These are phyloP conservation scores for Geotrypetes seraphini DNA, from an alignment of 2,797 vertebrate genomes.

Conservation along the genomic window DNA sequence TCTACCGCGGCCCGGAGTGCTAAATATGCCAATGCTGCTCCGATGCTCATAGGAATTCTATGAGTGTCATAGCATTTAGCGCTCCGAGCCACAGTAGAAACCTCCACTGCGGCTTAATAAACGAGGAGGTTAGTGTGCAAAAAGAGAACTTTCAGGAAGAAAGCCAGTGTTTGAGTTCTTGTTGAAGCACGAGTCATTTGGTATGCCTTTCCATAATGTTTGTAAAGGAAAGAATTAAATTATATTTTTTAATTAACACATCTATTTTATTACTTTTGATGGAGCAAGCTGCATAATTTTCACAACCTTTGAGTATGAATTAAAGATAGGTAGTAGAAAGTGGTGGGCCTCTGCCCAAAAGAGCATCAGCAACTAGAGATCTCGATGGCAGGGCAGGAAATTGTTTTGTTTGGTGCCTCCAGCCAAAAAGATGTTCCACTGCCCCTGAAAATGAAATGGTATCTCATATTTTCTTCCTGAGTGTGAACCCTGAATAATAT, in stretches of 20 bases:
- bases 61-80: too few relatives aligned
- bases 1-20: too few relatives aligned
- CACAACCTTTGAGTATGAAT: neutral
- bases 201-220: neutral
- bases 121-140: neutral
- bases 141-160: neutral
- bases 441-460: too few relatives aligned
- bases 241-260: slow-evolving; percentile 4
- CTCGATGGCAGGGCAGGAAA: too few relatives aligned
- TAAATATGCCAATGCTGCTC: too few relatives aligned
- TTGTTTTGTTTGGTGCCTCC: too few relatives aligned
- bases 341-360: too few relatives aligned
- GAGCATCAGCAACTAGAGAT: neutral
- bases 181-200: neutral
- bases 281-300: slow-evolving; percentile 2
- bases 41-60: too few relatives aligned
- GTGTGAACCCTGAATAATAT: neutral
- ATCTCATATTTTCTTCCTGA: neutral
- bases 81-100: too few relatives aligned
- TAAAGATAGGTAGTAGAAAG: too few relatives aligned
- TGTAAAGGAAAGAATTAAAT: slow-evolving; percentile 2
- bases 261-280: neutral
- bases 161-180: neutral
- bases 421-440: too few relatives aligned
- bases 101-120: too few relatives aligned